Base-by-base conservation (phyloP, 2,888 invertebrate species). In the Shargacucullia verbasci region DNA sequence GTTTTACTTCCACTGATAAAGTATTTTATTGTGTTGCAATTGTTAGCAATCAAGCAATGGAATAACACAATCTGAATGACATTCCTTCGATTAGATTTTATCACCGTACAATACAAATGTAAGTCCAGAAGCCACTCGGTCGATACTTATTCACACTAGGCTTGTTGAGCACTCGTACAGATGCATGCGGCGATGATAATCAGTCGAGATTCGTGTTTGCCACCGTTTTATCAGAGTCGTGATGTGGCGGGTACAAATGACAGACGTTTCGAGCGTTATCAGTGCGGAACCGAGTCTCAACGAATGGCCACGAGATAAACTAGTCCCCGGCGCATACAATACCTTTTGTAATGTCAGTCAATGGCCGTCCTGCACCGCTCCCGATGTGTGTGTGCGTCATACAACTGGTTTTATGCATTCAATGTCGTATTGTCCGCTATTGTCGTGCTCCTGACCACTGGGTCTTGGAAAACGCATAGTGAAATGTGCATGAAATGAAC, bases 261-360 rank as follows among this genome's bases (percentile, higher is more conserved):
- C 69, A 77, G 77, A 70, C 76, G 76, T 78, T 81, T 75, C 69
- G 73, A 80, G 70, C 81, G 80, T 87, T 90, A 92, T 92, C 92
- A 91, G 92, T 57, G 88, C 89, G 84, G 87, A 91, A 92, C 92
- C 56, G 82, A 81, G 82, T 84, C 81, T 81, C 80, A 78, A 82
- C 82, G 80, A 86, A 86, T 82, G 77, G 80, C 80, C 74, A 83
- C 79, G 83, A 89, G 90, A 90, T 91, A 90, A 90, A 91, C 89
- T 87, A 83, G 88, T 85, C 84, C 49, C 79, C 70, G 74, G 20
- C 69, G 78, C 78, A 89, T 77, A 91, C 92, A 92, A 91, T 91
- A 82, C 85, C 91, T 90, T 89, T 92, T 91, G 91, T 91, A 82
- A 86, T 82, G 86, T 80, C 84, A 80, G 82, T 89, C 84, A 89